phyloP scores from a whole-genome alignment of 2,797 vertebrate genomes.

The Syncerus caffer region DNA sequence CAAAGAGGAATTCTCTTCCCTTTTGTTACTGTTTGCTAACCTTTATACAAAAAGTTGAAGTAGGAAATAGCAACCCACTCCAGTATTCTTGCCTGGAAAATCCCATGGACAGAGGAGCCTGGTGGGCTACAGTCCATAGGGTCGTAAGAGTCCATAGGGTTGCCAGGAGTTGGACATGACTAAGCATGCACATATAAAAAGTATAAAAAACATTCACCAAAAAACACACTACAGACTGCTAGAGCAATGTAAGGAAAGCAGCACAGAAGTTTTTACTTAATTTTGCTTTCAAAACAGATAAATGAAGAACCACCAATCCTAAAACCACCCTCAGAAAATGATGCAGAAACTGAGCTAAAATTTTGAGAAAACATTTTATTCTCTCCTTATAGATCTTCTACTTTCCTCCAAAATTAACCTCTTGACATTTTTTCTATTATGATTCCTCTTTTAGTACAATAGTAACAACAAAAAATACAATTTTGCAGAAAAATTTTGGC shows the following conservation, averaged over 20 bases:
- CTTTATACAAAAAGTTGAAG: constrained; percentile 9
- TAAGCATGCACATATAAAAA: neutral
- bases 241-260: neutral
- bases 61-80: neutral
- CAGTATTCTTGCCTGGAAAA: neutral
- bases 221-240: neutral
- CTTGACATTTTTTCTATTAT: neutral
- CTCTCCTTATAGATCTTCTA: neutral
- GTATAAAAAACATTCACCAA: neutral
- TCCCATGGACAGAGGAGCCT: neutral
- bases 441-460: neutral
- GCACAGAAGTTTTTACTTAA: neutral
- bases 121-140: neutral
- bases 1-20: neutral
- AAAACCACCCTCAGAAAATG: neutral
- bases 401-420: neutral
- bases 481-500: neutral
- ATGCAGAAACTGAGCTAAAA: neutral
- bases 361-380: neutral
- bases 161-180: neutral
- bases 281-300: constrained; percentile 44
- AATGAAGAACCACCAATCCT: neutral
- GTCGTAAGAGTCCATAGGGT: neutral
- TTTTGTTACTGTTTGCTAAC: neutral
- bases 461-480: neutral